Evolutionary conservation across 2,888 invertebrate genomes (phyloP), one percentile per base, ranked within the genome.

Genomic region (Colletes collaris): DNA sequence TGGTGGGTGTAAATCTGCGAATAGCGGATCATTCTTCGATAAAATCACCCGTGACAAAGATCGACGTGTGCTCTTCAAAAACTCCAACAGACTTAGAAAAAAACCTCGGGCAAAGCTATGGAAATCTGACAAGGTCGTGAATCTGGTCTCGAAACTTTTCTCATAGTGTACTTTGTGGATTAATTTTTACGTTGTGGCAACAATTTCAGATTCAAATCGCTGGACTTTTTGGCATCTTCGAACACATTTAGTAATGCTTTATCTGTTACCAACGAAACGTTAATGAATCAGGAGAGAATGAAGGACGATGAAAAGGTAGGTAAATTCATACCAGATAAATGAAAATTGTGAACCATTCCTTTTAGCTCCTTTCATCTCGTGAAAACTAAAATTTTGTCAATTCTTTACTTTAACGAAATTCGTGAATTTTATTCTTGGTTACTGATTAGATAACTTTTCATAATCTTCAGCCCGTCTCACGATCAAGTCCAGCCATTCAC

Each of bases 1-100:
- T 69, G 6, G 69, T 88, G 11, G 77, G 78, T 46, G 63, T 49
- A 13, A 49, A 11, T 49, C 8, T 49, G 4, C 49, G 13, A 49
- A 49, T 49, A 4, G 11, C 11, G 4, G 49, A 49, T 49, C 13
- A 49, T 11, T 49, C 49, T 49, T 10, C 49, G 13, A 49, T 49
- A 2, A 8, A 7, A 0, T 11, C 49, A 49, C 49, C 49, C 10
- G 4, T 11, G 49, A 49, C 49, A 11, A 11, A 11, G 0, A 49
- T 49, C 11, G 49, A 10, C 13, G 49, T 49, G 0, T 49, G 49
- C 7, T 11, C 49, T 49, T 13, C 49, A 11, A 49, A 4, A 11
- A 2, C 49, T 4, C 49, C 49, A 0, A 4, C 1, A 11, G 49
- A 11, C 4, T 7, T 2, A 4, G 13, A 49, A 49, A 4, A 0